Evolutionary conservation across 2,797 vertebrate species (phyloP).

Genomic region (Enteromius mattozi): DNA sequence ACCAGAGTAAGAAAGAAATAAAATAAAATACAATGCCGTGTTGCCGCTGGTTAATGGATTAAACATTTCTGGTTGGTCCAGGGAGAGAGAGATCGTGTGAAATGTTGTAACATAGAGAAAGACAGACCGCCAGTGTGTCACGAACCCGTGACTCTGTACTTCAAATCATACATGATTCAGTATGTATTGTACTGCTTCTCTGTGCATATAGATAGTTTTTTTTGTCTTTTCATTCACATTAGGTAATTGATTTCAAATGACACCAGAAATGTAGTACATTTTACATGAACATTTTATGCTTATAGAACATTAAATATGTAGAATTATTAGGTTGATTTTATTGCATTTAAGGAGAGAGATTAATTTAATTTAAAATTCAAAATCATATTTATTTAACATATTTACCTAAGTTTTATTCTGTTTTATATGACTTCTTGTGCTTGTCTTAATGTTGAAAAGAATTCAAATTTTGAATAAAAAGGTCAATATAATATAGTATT

Average conservation of each 20-base stretch:
- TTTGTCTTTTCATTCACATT: not conserved
- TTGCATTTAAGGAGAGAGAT: not conserved
- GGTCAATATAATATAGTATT: not conserved
- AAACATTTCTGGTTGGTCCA: constrained; percentile 59
- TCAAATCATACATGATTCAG: not conserved
- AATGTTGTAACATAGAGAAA: constrained; percentile 26
- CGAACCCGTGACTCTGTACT: not conserved
- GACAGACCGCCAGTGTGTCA: not conserved
- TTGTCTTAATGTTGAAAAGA: not conserved
- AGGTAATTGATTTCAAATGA: not conserved
- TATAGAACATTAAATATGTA: not conserved
- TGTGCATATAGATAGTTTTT: not conserved
- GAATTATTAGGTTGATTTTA: not conserved
- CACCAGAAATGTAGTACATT: not conserved
- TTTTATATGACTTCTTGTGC: not conserved
- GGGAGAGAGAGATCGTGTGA: constrained; percentile 36
- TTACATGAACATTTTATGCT: not conserved
- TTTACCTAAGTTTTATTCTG: not conserved
- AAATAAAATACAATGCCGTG: constrained; percentile 54
- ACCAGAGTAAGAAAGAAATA: constrained; percentile 61
- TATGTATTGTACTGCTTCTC: not conserved
- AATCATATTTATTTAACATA: not conserved
- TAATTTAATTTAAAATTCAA: not conserved
- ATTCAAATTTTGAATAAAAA: not conserved
- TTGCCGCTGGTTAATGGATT: constrained; percentile 57